A percentile compares a stretch with the other conserved stretches of the same genome.
Evolutionary conservation across 37 sponge, comb jelly and placozoan genomes (phyloP).

Genomic region (Aphrocallistes beatrix): DNA sequence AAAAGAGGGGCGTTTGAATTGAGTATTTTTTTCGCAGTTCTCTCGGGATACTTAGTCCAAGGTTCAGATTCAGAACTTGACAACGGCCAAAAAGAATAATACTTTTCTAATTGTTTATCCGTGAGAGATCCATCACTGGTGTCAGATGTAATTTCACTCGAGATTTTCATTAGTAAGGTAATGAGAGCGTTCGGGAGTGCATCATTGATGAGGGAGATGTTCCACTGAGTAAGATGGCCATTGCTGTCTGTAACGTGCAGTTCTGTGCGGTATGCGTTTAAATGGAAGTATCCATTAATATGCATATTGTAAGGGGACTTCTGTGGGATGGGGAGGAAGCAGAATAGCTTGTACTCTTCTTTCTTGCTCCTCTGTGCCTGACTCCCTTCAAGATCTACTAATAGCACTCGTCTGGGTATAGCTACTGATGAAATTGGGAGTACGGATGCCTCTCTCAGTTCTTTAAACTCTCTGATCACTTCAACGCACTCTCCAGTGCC

Average conservation of each 20-base stretch:
- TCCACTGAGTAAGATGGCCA: constrained; percentile 32
- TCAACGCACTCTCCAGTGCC: background rate
- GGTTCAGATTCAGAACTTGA: background rate
- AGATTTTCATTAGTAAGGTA: constrained; percentile 12
- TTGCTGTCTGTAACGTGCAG: background rate
- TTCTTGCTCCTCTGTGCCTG: background rate
- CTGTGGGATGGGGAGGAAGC: background rate
- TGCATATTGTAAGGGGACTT: constrained; percentile 6
- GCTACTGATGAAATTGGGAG: background rate
- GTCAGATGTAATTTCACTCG: background rate
- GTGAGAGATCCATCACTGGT: background rate
- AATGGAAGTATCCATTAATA: background rate
- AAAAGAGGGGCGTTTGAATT: background rate
- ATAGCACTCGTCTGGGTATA: background rate
- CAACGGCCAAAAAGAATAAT: background rate
- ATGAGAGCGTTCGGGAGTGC: constrained; percentile 30
- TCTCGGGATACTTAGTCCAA: background rate
- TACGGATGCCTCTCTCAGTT: background rate
- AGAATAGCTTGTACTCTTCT: background rate
- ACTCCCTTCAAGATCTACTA: too few relatives aligned
- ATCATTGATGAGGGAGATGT: constrained; percentile 23
- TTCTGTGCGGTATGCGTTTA: background rate
- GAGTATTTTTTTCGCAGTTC: background rate
- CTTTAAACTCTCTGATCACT: background rate
- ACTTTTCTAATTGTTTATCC: background rate